Base-by-base conservation (phyloP, 2,888 invertebrate genomes). In the Leucozona laternaria region DNA sequence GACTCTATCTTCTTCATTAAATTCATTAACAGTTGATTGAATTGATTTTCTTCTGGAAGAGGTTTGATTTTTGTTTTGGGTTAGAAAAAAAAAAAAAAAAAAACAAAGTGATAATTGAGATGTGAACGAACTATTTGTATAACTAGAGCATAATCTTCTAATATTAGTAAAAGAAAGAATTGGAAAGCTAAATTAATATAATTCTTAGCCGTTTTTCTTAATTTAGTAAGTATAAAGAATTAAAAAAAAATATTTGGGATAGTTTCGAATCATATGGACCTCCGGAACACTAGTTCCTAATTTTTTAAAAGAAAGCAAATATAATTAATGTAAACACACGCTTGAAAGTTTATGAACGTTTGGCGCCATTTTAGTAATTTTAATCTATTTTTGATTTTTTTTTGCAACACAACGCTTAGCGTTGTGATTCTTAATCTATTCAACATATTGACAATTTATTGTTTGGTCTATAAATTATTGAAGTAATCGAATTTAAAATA, bases 21-120 rank as follows among this genome's bases (percentile, higher is more conserved):
- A 48, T 75, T 79, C 73, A 75, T 83, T 83, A 83, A 83, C 79
- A 73, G 68, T 83, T 81, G 79, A 83, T 79, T 83, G 83, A 62
- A 83, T 79, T 68, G 78, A 83, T 78, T 68, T 73, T 40, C 37
- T 64, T 64, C 17, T 45, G 17, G 45, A 70, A 64, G 45, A 17
- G 17, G 28, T 10, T 45, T 53, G 20, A 28, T 34, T 37, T 48
- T 31, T 48, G 15, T 60, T 34, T 60, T 13, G 13, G 2, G 20
- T 31, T 1, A 31, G 8, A 31, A 31, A 31, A 15, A 37, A 34
- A 11, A 13, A 34, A 20, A 60, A 22, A 73, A 48, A 73, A 78
- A 68, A 64, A 78, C 40, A 60, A 73, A 60, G 78, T 83, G 82
- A 70, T 83, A 83, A 83, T 83, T 83, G 60, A 83, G 82, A 79